phyloP scores from a whole-genome alignment of 2,888 invertebrate genomes.

The Bombyx huttoni region DNA sequence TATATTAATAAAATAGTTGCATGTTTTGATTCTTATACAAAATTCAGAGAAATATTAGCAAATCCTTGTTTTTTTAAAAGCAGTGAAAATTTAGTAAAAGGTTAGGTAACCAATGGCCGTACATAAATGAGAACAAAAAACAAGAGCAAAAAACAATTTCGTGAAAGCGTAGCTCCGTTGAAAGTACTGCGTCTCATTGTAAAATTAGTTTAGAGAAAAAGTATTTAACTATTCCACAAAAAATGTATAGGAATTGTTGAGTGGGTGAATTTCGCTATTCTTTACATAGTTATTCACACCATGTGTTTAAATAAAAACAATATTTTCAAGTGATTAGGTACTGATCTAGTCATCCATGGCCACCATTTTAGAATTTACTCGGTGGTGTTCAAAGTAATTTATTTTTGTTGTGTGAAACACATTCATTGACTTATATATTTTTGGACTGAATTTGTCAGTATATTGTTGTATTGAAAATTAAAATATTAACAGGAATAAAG shows the following conservation, averaged over 20 bases:
- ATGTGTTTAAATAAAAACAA: slow-evolving; percentile 28
- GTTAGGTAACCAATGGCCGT: too few relatives aligned
- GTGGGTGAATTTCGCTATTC: slow-evolving; percentile 47
- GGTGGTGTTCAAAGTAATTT: slow-evolving; percentile 42
- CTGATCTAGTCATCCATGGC: slow-evolving; percentile 61
- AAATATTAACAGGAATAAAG: slow-evolving; percentile 4
- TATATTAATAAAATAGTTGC: too few relatives aligned
- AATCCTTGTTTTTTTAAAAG: too few relatives aligned
- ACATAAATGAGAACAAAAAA: too few relatives aligned
- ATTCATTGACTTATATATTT: slow-evolving; percentile 7
- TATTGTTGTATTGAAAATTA: background rate
- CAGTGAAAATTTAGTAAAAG: too few relatives aligned
- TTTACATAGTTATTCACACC: slow-evolving; percentile 16
- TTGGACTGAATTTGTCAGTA: background rate
- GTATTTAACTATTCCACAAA: slow-evolving; percentile 30
- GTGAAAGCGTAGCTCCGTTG: slow-evolving; percentile 59
- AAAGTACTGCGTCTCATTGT: slow-evolving; percentile 52
- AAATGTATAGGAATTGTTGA: slow-evolving; percentile 67
- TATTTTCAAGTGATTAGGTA: slow-evolving; percentile 45
- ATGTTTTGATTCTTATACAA: too few relatives aligned
- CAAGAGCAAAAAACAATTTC: slow-evolving; percentile 37
- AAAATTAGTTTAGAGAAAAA: slow-evolving; percentile 31
- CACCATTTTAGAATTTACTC: slow-evolving; percentile 67
- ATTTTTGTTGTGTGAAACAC: slow-evolving; percentile 27
- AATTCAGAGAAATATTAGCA: too few relatives aligned